These are phyloP conservation scores for Heliconius hortense DNA, from an alignment of 2,888 invertebrate species.

Conservation along the genomic window DNA sequence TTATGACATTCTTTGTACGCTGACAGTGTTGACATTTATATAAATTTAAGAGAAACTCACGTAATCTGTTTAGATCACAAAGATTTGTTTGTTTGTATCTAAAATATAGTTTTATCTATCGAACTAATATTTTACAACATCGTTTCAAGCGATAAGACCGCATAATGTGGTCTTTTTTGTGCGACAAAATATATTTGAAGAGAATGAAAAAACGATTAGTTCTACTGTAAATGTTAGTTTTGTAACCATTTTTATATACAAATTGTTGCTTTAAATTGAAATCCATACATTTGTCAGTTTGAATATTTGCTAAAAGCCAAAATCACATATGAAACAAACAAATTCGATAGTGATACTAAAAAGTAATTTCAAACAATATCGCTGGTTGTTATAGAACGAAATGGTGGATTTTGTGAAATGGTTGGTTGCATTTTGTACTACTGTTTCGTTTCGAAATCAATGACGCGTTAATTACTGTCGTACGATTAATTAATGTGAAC, in stretches of 20 bases:
- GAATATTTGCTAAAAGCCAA: neutral
- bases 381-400: neutral
- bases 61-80: no score
- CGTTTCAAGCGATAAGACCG: no score
- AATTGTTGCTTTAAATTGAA: neutral
- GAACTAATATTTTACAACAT: no score
- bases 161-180: no score
- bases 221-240: neutral
- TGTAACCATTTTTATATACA: no score
- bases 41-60: no score
- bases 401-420: neutral
- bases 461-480: constrained; percentile 22
- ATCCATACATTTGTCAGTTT: neutral
- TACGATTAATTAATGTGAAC: constrained; percentile 21
- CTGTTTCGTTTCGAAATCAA: constrained; percentile 28
- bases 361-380: neutral
- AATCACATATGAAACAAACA: neutral
- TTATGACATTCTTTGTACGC: neutral
- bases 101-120: no score
- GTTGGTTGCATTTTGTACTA: constrained; percentile 2
- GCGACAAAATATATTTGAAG: no score
- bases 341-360: constrained; percentile 5
- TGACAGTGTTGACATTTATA: neutral
- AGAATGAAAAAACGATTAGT: neutral
- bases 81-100: no score